Conservation (phyloP, 2,888 invertebrate genomes). For the Caenorhabditis wallacei region DNA sequence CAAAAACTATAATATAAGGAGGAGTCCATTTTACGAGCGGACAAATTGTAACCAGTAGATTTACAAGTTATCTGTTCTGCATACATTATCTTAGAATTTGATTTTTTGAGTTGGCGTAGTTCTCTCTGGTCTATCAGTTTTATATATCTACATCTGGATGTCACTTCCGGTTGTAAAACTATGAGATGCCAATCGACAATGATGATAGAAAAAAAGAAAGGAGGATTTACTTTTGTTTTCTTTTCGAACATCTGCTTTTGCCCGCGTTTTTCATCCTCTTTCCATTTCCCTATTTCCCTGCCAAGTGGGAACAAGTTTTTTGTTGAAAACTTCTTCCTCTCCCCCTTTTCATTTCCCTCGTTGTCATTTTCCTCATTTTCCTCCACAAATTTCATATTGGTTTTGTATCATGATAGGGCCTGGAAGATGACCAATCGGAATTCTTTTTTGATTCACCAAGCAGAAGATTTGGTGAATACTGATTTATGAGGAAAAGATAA, state of each 20-base stretch:
- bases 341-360: slow-evolving; percentile 18
- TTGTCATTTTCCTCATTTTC: slow-evolving; percentile 21
- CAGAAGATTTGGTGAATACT: no score
- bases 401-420: slow-evolving; percentile 17
- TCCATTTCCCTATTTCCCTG: slow-evolving; percentile 19
- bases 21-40: no score
- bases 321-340: slow-evolving; percentile 14
- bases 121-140: background rate
- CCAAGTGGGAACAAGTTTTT: slow-evolving; percentile 47
- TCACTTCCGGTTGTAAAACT: slow-evolving; percentile 31
- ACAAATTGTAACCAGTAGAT: no score
- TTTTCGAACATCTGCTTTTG: slow-evolving; percentile 46
- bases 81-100: background rate
- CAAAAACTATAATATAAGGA: no score
- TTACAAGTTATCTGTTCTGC: no score
- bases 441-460: background rate
- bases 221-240: slow-evolving; percentile 44
- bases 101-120: no score
- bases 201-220: slow-evolving; percentile 15
- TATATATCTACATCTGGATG: slow-evolving; percentile 25
- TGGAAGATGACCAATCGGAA: background rate
- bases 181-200: slow-evolving; percentile 40
- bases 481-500: background rate
- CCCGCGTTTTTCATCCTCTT: slow-evolving; percentile 20
- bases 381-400: slow-evolving; percentile 19